phyloP scores from a whole-genome alignment of 1,140 invertebrate genomes.

The Amphibalanus amphitrite region DNA sequence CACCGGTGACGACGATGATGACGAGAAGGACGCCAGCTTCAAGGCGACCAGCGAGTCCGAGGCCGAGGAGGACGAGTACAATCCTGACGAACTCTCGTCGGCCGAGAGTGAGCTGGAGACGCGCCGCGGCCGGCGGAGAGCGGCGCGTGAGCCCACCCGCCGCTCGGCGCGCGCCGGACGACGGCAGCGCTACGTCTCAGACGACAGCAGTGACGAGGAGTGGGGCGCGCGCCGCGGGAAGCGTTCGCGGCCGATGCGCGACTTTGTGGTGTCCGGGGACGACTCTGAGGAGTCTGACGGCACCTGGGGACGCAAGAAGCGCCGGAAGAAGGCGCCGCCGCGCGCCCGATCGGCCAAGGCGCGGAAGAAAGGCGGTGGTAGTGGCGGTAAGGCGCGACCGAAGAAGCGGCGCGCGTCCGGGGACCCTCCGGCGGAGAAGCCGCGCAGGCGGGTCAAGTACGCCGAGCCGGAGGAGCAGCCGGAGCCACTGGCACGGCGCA shows the following conservation, averaged over 20 bases:
- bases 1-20: not conserved
- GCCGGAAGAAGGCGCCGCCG: not conserved
- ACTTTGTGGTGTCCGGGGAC: not conserved
- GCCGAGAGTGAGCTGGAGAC: slow-evolving; percentile 12
- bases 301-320: not conserved
- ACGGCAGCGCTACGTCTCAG: not conserved
- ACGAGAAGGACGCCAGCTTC: not conserved
- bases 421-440: not conserved
- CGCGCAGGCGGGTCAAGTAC: not conserved
- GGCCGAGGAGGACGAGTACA: slow-evolving; percentile 3
- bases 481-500: not conserved
- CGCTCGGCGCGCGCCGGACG: not conserved
- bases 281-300: not conserved
- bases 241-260: not conserved
- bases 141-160: slow-evolving; percentile 17
- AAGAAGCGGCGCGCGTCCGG: not conserved
- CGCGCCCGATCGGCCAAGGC: not conserved
- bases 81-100: not conserved
- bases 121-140: slow-evolving; percentile 25
- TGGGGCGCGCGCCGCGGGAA: not conserved
- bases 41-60: slow-evolving; percentile 2
- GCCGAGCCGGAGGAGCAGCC: not conserved
- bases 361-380: not conserved
- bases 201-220: not conserved
- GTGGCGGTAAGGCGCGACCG: too few species aligned